These are phyloP conservation scores for Scopus umbretta DNA, from an alignment of 2,113 vertebrate genomes.

Conservation along the genomic window DNA sequence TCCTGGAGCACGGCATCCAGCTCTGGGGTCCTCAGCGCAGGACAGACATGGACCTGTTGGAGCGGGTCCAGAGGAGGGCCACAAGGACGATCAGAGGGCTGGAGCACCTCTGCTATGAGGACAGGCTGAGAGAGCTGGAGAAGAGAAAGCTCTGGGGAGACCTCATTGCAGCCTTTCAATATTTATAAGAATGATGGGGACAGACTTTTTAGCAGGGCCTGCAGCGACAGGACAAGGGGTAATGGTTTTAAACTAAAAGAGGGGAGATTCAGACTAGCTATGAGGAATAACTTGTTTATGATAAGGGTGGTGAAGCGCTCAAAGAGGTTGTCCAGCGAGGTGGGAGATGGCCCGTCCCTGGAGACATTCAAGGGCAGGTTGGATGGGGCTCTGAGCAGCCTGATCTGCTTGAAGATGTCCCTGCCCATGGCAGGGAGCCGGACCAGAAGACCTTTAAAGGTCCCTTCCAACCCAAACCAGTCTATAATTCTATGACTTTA, in stretches of 20 bases:
- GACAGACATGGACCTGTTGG: not conserved
- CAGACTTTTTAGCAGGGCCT: not conserved
- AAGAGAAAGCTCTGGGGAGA: too few species aligned
- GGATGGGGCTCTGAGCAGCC: not conserved
- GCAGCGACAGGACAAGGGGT: not conserved
- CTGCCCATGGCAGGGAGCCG: not conserved
- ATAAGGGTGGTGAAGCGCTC: not conserved
- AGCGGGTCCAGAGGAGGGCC: not conserved
- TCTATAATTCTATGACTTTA: not conserved
- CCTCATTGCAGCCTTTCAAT: too few species aligned
- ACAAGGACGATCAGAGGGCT: not conserved
- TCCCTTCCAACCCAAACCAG: not conserved
- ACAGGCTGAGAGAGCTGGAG: not conserved
- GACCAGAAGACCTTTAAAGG: not conserved
- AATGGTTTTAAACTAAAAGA: not conserved
- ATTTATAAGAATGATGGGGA: not conserved
- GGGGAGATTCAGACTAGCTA: too few species aligned
- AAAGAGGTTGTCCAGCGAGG: accelerated
- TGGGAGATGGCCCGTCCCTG: not conserved
- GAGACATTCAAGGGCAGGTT: not conserved
- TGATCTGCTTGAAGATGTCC: not conserved
- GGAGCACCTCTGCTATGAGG: not conserved
- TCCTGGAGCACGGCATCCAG: accelerated
- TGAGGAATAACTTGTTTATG: not conserved
- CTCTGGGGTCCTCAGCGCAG: accelerated